A percentile compares a stretch with the other conserved stretches of the same genome.
Evolutionary conservation across 2,113 vertebrate genomes (phyloP).

Genomic region (Sinocyclocheilus grahami): DNA sequence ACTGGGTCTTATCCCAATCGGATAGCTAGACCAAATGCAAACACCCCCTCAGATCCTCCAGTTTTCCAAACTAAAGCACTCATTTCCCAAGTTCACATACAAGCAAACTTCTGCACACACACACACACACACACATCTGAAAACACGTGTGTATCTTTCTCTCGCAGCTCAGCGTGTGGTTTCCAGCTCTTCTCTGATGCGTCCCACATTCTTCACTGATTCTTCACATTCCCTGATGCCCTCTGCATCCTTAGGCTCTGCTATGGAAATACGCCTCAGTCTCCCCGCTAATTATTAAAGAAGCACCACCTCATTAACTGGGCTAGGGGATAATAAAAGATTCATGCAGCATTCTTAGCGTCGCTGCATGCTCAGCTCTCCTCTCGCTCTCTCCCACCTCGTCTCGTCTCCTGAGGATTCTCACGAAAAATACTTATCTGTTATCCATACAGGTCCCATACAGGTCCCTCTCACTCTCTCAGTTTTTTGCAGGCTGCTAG

Average conservation of each 20-base stretch:
- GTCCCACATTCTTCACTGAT: conserved; percentile 63
- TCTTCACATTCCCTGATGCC: conserved; percentile 61
- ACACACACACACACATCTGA: not conserved
- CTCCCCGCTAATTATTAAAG: conserved; percentile 78
- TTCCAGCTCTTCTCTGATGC: conserved; percentile 45
- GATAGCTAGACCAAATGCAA: not conserved
- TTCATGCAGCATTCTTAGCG: conserved; percentile 73
- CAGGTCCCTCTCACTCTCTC: conserved; percentile 22
- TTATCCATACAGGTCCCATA: conserved; percentile 31
- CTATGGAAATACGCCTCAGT: conserved; percentile 76
- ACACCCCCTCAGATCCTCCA: not conserved
- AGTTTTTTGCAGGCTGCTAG: conserved; percentile 19
- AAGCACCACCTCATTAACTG: conserved; percentile 78
- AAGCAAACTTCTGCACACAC: conserved; percentile 7
- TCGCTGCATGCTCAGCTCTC: conserved; percentile 21
- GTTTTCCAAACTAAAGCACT: not conserved
- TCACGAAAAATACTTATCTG: conserved; percentile 40
- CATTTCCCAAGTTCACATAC: conserved; percentile 9
- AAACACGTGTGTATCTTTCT: conserved; percentile 43
- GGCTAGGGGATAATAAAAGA: conserved; percentile 76
- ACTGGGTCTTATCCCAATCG: not conserved
- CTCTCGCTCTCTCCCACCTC: conserved; percentile 48
- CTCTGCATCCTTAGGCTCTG: conserved; percentile 68
- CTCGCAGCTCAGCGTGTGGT: conserved; percentile 10
- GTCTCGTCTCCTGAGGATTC: conserved; percentile 45